Percentiles rank a stretch among this genome's conserved stretches.
phyloP scores from a whole-genome alignment of 1,140 invertebrate species.

The Pomacea maculata region DNA sequence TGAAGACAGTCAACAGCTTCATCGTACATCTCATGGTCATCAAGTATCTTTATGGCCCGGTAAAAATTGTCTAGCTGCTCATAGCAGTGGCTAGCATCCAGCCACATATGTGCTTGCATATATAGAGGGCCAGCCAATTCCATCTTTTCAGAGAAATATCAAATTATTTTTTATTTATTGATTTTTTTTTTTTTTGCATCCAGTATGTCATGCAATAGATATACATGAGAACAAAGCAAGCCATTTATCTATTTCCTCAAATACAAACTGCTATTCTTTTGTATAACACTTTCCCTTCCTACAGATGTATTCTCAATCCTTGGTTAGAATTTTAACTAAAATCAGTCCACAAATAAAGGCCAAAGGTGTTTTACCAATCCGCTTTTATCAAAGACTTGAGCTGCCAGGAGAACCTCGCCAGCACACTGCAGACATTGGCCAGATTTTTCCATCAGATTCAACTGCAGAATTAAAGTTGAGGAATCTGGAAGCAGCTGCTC shows the following conservation, averaged over 20 bases:
- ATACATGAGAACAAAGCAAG: background rate
- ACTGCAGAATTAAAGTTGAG: background rate
- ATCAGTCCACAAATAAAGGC: background rate
- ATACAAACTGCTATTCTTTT: background rate
- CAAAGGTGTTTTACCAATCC: conserved; percentile 41
- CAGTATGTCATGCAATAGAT: too few species aligned
- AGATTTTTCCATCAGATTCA: conserved; percentile 34
- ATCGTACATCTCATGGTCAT: conserved; percentile 42
- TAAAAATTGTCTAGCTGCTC: conserved; percentile 42
- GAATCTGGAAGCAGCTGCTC: background rate
- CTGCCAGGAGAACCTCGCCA: conserved; percentile 43
- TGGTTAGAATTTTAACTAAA: background rate
- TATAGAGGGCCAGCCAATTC: conserved; percentile 40
- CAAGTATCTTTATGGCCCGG: conserved; percentile 35
- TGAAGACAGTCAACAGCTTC: conserved; percentile 47
- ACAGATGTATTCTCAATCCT: background rate
- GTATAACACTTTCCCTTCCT: background rate
- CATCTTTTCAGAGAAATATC: too few species aligned
- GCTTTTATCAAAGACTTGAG: conserved; percentile 51
- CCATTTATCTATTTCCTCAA: background rate
- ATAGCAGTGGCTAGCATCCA: conserved; percentile 41
- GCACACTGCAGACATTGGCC: conserved; percentile 54
- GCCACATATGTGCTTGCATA: conserved; percentile 26
- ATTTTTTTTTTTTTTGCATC: background rate
- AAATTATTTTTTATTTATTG: background rate